These are phyloP conservation scores for Stichodactyla helianthus DNA, from an alignment of 64 coral and sea anemone genomes.

Conservation along the genomic window DNA sequence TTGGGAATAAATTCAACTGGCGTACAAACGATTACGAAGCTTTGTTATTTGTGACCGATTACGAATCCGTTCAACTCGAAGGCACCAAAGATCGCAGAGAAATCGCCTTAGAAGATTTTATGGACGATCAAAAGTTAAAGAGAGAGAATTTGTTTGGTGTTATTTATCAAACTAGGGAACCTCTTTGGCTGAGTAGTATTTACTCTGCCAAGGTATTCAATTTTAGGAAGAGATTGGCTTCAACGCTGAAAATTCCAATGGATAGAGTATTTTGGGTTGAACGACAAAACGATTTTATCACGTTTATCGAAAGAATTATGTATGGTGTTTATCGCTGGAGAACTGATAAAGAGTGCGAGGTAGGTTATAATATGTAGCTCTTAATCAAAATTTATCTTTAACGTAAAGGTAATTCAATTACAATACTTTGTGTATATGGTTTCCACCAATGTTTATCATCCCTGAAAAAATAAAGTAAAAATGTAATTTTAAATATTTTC, in stretches of 20 bases:
- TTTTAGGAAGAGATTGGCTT: constrained; percentile 78
- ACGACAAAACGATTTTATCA: constrained; percentile 24
- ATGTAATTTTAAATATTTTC: no score
- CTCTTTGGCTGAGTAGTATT: constrained; percentile 63
- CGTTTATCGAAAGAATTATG: constrained; percentile 51
- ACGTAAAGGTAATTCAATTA: neutral
- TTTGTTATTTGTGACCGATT: constrained; percentile 75
- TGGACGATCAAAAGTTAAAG: constrained; percentile 39
- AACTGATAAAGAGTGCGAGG: constrained; percentile 78
- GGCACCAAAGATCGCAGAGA: constrained; percentile 60
- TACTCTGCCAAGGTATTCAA: constrained; percentile 79
- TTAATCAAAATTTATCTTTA: no score
- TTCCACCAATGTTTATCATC: no score
- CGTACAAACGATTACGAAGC: constrained; percentile 60
- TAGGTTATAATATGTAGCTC: neutral
- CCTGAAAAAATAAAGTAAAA: no score
- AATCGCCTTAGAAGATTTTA: constrained; percentile 62
- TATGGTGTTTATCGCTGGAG: constrained; percentile 56
- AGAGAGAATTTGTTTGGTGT: constrained; percentile 53
- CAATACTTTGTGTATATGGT: no score
- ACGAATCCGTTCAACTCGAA: constrained; percentile 55
- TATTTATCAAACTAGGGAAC: constrained; percentile 69
- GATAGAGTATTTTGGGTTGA: constrained; percentile 56
- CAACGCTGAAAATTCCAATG: constrained; percentile 37
- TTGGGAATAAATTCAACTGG: constrained; percentile 89